Conservation (phyloP, 64 coral and sea anemone species). For the Pocillopora damicornis region DNA sequence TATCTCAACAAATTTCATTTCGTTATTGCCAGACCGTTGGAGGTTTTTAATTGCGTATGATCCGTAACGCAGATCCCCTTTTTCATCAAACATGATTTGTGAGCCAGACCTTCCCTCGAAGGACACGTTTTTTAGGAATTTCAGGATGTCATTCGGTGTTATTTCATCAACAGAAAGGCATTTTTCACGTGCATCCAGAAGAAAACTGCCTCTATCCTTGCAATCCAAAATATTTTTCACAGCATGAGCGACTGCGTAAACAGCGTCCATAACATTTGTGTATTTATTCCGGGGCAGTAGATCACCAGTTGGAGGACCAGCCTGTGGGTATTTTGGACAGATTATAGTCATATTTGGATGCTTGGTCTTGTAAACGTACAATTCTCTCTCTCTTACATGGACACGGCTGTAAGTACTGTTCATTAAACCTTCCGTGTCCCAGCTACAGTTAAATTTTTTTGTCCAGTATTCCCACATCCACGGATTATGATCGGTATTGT, state of each 20-base stretch:
- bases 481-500: conserved; percentile 55
- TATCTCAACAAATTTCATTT: conserved; percentile 75
- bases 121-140: conserved; percentile 68
- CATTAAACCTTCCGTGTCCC: not conserved
- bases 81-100: conserved; percentile 61
- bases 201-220: conserved; percentile 45
- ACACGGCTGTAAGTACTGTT: not conserved
- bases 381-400: not conserved
- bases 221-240: conserved; percentile 71
- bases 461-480: conserved; percentile 86
- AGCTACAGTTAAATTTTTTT: conserved; percentile 46
- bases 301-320: conserved; percentile 36
- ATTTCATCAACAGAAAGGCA: conserved; percentile 47
- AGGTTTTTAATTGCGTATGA: conserved; percentile 89
- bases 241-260: conserved; percentile 58
- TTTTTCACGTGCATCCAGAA: conserved; percentile 5
- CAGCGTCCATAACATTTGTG: conserved; percentile 93
- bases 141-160: conserved; percentile 52
- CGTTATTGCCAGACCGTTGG: conserved; percentile 23
- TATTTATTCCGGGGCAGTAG: conserved; percentile 81
- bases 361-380: not conserved
- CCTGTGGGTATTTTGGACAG: conserved; percentile 49
- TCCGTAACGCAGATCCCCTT: conserved; percentile 77
- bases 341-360: conserved; percentile 59
- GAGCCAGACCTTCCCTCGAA: conserved; percentile 71